A percentile compares a stretch with the other conserved stretches of the same genome.
These are phyloP conservation scores for Oreotrochilus melanogaster DNA, from an alignment of 2,113 vertebrate genomes.

Conservation along the genomic window DNA sequence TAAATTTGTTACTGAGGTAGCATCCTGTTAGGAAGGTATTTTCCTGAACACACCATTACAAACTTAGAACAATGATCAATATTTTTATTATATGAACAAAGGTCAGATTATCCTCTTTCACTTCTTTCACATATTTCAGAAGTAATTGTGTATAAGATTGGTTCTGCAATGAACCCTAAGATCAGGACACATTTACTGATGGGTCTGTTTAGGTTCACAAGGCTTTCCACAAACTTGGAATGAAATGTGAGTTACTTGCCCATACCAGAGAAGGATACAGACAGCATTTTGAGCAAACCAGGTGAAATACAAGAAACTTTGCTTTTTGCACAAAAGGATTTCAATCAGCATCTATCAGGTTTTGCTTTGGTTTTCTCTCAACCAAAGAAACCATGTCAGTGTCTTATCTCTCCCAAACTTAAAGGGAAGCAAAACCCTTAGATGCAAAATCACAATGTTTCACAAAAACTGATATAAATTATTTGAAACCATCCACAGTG, in stretches of 20 bases:
- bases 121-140: not conserved
- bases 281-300: not conserved
- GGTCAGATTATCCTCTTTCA: not conserved
- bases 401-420: not conserved
- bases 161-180: not conserved
- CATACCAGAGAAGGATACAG: not conserved
- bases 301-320: not conserved
- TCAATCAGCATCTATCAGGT: not conserved
- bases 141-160: not conserved
- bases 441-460: not conserved
- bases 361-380: not conserved
- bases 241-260: not conserved
- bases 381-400: not conserved
- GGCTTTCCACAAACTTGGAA: not conserved
- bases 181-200: not conserved
- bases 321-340: not conserved
- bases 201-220: not conserved
- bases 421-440: not conserved
- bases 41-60: not conserved
- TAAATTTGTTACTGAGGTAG: not conserved
- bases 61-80: not conserved
- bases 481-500: not conserved
- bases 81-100: constrained; percentile 33
- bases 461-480: not conserved
- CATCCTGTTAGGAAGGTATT: not conserved